Conservation (phyloP, 2,797 vertebrate genomes). For the Clamator glandarius region DNA sequence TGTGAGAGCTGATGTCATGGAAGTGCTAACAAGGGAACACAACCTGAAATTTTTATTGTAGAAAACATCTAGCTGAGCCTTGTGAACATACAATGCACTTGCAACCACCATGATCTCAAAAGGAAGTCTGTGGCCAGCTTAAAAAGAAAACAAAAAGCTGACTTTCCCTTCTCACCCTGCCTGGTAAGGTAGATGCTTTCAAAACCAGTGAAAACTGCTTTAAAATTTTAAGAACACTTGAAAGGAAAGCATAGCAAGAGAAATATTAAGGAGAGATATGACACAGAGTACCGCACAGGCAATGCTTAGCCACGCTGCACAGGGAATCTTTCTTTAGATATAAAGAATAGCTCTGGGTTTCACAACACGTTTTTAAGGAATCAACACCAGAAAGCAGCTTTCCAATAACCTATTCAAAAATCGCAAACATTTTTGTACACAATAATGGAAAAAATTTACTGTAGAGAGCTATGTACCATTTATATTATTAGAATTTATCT, state of each 20-base stretch:
- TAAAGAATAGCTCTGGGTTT: not conserved
- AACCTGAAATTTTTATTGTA: not conserved
- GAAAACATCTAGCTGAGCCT: not conserved
- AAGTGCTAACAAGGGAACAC: not conserved
- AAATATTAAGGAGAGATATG: not conserved
- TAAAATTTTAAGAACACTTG: not conserved
- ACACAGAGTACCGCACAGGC: not conserved
- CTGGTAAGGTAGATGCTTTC: not conserved
- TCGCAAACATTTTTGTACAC: accelerated
- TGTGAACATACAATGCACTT: not conserved
- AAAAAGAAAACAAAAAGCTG: not conserved
- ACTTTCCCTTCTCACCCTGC: not conserved
- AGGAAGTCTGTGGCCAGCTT: not conserved
- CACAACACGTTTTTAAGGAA: not conserved
- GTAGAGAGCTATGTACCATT: not conserved
- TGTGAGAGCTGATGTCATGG: not conserved
- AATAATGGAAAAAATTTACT: not conserved
- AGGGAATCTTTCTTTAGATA: not conserved
- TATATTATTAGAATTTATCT: not conserved
- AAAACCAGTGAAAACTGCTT: accelerated
- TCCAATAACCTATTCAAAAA: not conserved
- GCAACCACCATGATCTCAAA: not conserved
- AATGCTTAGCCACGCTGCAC: not conserved
- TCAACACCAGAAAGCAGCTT: not conserved
- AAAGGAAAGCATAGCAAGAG: not conserved